Evolutionary conservation across 2,888 invertebrate species (phyloP), one percentile per base, ranked within the genome.

Genomic region (Napeogenes inachia): DNA sequence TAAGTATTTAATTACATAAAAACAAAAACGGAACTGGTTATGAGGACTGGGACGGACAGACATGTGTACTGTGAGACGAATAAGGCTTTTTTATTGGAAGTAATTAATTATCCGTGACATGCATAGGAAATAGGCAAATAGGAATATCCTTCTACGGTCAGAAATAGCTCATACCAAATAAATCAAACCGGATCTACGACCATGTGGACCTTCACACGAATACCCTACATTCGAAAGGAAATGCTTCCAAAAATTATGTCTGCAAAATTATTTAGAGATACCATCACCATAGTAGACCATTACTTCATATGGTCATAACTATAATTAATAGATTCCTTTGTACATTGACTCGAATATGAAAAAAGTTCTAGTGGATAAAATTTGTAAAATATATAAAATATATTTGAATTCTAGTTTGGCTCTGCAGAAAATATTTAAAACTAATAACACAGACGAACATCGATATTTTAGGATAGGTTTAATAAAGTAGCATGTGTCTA

Each of bases 201-300:
- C 57, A 57, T 61, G 64, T 45, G 59, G 59, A 61, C 68, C 66
- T 66, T 68, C 64, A 66, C 61, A 68, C 61, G 47, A 59, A 68
- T 66, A 56, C 66, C 42, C 45, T 38, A 47, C 62, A 60, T 58
- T 45, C 58, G 62, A 66, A 66, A 66, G 62, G 58, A 59, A 64
- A 62, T 46, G 42, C 57, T 58, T 59, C 30, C 58, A 60, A 53
- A 61, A 60, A 56, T 10, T 30, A 50, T 50, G 21, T 30, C 6
- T 10, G 30, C 30, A 2, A 10, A 42, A 30, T 30, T 50, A 50
- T 50, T 30, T 10, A 50, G 30, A 50, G 8, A 50, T 50, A 10
- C 21, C 50, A 2, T 3, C 21, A 10, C 21, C 30, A 50, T 30
- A 50, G 30, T 2, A 2, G 12, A 50, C 30, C n/a, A 50, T 30